A percentile compares a stretch with the other conserved stretches of the same genome.
These are phyloP conservation scores for Pangasianodon hypophthalmus DNA, from an alignment of 2,113 vertebrate species.

Conservation along the genomic window DNA sequence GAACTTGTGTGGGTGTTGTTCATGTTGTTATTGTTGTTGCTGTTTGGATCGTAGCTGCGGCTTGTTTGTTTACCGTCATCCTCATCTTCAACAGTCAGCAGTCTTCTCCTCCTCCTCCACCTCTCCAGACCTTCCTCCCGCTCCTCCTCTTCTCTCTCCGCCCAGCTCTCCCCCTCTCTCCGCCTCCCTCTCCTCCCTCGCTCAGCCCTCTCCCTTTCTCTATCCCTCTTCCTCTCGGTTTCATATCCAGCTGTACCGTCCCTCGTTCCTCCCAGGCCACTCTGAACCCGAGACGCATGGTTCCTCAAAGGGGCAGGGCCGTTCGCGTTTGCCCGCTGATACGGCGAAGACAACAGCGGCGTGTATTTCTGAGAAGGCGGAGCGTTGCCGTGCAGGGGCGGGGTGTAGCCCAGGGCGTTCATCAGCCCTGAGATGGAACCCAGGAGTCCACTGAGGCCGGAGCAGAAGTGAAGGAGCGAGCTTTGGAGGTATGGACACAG, in stretches of 20 bases:
- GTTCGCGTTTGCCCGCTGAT: constrained; percentile 29
- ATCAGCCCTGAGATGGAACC: constrained; percentile 91
- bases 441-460: constrained; percentile 89
- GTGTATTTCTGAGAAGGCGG: constrained; percentile 38
- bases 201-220: constrained; percentile 50
- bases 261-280: constrained; percentile 47
- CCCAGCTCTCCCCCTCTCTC: constrained; percentile 58
- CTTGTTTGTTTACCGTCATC: constrained; percentile 53
- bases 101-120: constrained; percentile 65
- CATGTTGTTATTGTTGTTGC: constrained; percentile 39
- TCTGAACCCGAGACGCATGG: constrained; percentile 52
- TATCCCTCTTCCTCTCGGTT: constrained; percentile 46
- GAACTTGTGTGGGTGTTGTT: constrained; percentile 34
- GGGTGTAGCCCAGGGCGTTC: constrained; percentile 84
- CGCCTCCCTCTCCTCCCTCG: constrained; percentile 63
- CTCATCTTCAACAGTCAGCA: constrained; percentile 67
- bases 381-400: constrained; percentile 66
- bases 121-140: constrained; percentile 50
- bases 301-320: constrained; percentile 67
- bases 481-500: constrained; percentile 86
- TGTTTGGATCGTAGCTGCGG: constrained; percentile 61
- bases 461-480: constrained; percentile 89
- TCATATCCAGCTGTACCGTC: constrained; percentile 55
- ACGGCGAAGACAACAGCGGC: constrained; percentile 17
- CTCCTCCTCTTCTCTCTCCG: constrained; percentile 54